Base-by-base conservation (phyloP, 2,888 invertebrate species). In the Cantharis rustica region DNA sequence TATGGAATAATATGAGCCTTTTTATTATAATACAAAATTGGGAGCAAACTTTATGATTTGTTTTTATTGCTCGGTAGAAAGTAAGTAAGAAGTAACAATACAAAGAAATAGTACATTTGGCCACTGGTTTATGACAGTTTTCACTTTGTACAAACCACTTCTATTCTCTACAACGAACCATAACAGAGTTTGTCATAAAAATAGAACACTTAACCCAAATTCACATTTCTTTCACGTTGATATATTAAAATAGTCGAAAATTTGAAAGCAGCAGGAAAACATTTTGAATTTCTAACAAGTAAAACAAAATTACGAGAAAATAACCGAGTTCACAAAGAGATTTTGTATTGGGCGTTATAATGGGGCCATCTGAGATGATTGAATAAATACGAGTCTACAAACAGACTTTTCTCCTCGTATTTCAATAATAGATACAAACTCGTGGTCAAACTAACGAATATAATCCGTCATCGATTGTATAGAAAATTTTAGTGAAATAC, bases 121-220 rank as follows among this genome's bases (percentile, higher is more conserved):
- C 72, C 72, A 72, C 72, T 72, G 66, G 72, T 72, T 72, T 72
- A 66, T 72, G 66, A 47, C 66, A 64, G 20, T 64, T 72, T 66
- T 66, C 66, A 72, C 66, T 66, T 66, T 20, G n/a, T 31, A 69
- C 69, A 69, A 69, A 69, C 15, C 64, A 66, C n/a, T 66, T 66
- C 64, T 66, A 66, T 66, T 66, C 20, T 20, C 17, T 66, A 66
- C 17, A 20, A 66, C 23, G 23, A 66, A 66, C 20, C 64, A 66
- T 66, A 66, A 66, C 64, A 66, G 13, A 66, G 20, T 20, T 23
- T 23, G 16, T 66, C 64, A 66, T 66, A 66, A 66, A 66, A 16
- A 66, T 17, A 66, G 23, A 66, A 66, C 64, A 66, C 64, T 66
- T 66, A 66, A 66, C 64, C 64, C 64, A 66, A 66, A 66, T 66